Evolutionary conservation across 2,797 vertebrate genomes (phyloP).

Genomic region (Acomys russatus): DNA sequence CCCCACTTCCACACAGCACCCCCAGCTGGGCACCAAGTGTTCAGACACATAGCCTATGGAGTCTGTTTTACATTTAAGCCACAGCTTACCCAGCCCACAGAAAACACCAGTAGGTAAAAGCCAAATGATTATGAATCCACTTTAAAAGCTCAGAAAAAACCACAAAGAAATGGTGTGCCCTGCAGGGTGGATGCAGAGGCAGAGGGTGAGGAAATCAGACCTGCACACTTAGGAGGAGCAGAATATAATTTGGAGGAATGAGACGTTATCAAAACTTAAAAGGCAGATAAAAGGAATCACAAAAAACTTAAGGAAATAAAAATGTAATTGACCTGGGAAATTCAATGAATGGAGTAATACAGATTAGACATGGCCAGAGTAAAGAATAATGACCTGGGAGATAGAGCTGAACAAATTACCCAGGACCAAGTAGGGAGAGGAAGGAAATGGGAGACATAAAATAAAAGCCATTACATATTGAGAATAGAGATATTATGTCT

Average conservation of each 20-base stretch:
- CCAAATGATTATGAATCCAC: not conserved
- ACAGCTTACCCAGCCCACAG: not conserved
- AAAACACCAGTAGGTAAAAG: not conserved
- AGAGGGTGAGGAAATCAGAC: not conserved
- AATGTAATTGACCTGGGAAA: conserved; percentile 35
- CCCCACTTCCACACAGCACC: not conserved
- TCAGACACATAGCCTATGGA: not conserved
- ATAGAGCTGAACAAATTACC: not conserved
- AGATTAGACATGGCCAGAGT: not conserved
- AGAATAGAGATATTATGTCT: conserved; percentile 8
- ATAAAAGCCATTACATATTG: not conserved
- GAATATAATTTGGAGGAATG: not conserved
- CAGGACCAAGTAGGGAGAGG: not conserved
- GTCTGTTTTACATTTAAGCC: not conserved
- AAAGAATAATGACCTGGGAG: conserved; percentile 24
- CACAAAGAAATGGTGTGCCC: not conserved
- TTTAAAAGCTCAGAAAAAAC: not conserved
- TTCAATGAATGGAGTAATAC: conserved; percentile 1
- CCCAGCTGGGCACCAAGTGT: not conserved
- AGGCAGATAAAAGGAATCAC: conserved; percentile 32
- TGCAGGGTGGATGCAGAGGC: not conserved
- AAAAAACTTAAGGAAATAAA: conserved; percentile 41
- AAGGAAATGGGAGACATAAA: conserved; percentile 9
- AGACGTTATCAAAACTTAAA: conserved; percentile 14
- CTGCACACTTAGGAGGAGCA: not conserved